Base-by-base conservation (phyloP, 2,888 invertebrate genomes). In the Dromius quadrimaculatus region DNA sequence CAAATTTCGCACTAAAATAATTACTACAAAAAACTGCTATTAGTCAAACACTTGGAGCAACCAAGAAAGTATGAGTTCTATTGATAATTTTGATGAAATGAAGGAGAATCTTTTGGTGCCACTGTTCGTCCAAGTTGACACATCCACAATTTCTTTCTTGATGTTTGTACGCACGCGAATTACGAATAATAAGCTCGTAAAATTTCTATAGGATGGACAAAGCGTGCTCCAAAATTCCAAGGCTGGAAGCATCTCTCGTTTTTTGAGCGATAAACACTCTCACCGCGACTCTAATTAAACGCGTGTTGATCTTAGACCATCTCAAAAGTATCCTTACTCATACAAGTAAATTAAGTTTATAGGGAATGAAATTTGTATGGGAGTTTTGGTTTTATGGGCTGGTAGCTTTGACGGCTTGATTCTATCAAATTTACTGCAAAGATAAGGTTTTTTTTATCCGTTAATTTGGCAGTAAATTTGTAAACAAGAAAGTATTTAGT, bases 131-230 rank as follows among this genome's bases (percentile, higher is more conserved):
- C 3, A 11, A 4, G 36, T 22, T 23, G 47, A 66, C 38, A 45
- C 23, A 23, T 11, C 23, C 36, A 22, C 28, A 57, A 50, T 19
- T 22, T 23, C 38, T 57, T 66, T 17, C 38, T 11, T 32, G 36
- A 54, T 38, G 66, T 41, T 57, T 5, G 54, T 54, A 54, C 54
- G 57, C 66, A 66, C 66, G 54, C 54, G 57, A 66, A 66, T 57
- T 54, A 38, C 66, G 50, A 66, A 66, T 57, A 64, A 64, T 64
- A 47, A 34, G 45, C 45, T 64, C 64, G 64, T 64, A 64, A 64
- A 64, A 34, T 64, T 64, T 23, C 66, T 13, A 66, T 66, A 13
- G 23, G 66, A 66, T 57, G 54, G 28, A 57, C 47, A 66, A 38
- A 23, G 66, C 41, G 28, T 41, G 28, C 32, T 28, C 50, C 28